Percentiles rank a stretch among this genome's conserved stretches.
phyloP scores from a whole-genome alignment of 2,888 invertebrate genomes.

The Rhopalosiphum nymphaeae region DNA sequence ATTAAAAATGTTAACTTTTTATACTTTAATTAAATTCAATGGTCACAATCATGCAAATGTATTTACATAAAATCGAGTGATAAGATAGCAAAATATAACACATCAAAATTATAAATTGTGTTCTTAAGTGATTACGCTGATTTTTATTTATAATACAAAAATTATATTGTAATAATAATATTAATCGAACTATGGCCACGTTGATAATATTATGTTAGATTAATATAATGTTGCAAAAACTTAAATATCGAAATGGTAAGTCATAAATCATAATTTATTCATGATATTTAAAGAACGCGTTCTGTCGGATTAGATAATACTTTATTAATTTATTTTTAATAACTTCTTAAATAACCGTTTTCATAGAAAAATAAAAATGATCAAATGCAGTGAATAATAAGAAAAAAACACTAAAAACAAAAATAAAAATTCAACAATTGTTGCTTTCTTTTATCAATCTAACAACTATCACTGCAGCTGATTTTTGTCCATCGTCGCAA shows the following conservation, averaged over 20 bases:
- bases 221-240: neutral
- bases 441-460: neutral
- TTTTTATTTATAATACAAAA: neutral
- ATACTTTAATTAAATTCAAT: neutral
- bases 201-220: neutral
- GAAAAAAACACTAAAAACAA: neutral
- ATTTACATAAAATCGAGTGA: neutral
- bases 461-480: neutral
- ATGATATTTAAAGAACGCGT: neutral
- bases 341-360: neutral
- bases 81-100: neutral
- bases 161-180: neutral
- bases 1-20: neutral
- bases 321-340: neutral
- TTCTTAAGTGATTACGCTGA: neutral
- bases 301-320: neutral
- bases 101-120: neutral
- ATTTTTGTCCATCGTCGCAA: neutral
- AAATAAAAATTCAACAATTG: neutral
- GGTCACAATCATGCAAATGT: neutral
- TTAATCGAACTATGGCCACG: neutral
- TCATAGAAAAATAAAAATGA: neutral
- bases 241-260: neutral
- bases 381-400: neutral
- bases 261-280: neutral